phyloP scores from a whole-genome alignment of 2,888 invertebrate species.

The Zaprionus lineosus region DNA sequence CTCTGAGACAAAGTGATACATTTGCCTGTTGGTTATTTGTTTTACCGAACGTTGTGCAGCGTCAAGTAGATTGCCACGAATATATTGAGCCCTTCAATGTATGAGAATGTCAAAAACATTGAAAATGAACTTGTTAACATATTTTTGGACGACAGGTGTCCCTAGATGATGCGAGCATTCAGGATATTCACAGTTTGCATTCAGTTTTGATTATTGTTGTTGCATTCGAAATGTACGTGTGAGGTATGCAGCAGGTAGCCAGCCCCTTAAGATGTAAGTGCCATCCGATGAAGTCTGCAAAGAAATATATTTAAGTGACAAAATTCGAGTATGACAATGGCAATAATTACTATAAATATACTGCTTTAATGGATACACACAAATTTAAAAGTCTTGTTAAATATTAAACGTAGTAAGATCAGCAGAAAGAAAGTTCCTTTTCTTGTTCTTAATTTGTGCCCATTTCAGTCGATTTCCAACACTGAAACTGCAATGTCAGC shows the following conservation, averaged over 20 bases:
- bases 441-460: constrained; percentile 22
- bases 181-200: constrained; percentile 55
- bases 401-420: not conserved
- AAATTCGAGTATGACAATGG: no score
- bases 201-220: constrained; percentile 46
- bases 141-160: constrained; percentile 69
- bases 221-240: constrained; percentile 64
- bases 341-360: not conserved
- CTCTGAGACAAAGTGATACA: constrained; percentile 81
- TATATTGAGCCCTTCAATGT: constrained; percentile 80
- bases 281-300: no score
- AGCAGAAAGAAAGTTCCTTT: constrained; percentile 8
- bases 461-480: constrained; percentile 11
- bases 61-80: constrained; percentile 80
- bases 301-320: no score
- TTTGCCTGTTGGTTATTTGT: constrained; percentile 42
- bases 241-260: constrained; percentile 37
- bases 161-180: constrained; percentile 78
- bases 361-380: no score
- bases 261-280: no score
- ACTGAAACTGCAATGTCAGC: constrained; percentile 10
- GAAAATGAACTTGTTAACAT: constrained; percentile 80
- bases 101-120: constrained; percentile 82
- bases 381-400: no score
- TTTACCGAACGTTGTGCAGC: constrained; percentile 61